phyloP scores from a whole-genome alignment of 2,888 invertebrate genomes.

The Acheta domesticus region DNA sequence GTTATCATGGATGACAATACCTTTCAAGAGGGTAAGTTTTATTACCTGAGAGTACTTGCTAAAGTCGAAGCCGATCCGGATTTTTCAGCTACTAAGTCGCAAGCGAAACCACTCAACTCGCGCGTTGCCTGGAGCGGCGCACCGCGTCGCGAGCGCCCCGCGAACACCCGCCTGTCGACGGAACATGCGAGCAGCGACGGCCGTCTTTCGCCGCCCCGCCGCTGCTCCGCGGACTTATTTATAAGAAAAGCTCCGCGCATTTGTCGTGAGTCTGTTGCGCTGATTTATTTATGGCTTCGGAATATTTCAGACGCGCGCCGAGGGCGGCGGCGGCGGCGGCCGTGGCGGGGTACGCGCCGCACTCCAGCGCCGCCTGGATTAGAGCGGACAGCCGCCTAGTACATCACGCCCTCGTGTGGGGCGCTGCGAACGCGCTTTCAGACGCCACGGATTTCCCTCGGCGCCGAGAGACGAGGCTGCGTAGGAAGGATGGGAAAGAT shows the following conservation, averaged over 20 bases:
- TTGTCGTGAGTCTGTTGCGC: conserved; percentile 9
- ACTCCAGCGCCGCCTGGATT: background rate
- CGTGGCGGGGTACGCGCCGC: background rate
- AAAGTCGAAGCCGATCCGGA: too few relatives aligned
- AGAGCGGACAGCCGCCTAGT: background rate
- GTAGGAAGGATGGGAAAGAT: too few relatives aligned
- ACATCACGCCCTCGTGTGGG: background rate
- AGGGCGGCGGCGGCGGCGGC: background rate
- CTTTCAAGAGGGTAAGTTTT: too few relatives aligned
- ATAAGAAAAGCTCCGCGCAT: conserved; percentile 18
- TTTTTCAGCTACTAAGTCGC: too few relatives aligned
- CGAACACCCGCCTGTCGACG: background rate
- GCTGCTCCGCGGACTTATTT: background rate
- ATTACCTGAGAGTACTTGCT: too few relatives aligned
- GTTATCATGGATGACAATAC: too few relatives aligned
- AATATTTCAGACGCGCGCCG: background rate
- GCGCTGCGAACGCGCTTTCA: background rate
- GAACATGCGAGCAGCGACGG: conserved; percentile 18
- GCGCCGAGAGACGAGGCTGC: background rate
- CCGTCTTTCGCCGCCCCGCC: background rate
- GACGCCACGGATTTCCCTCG: background rate
- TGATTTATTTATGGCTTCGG: conserved; percentile 10
- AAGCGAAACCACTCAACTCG: too few relatives aligned
- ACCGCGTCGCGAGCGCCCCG: too few relatives aligned
- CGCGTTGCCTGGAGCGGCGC: too few relatives aligned